Base-by-base conservation (phyloP, 1,140 invertebrate genomes). In the Drosophila saltans region DNA sequence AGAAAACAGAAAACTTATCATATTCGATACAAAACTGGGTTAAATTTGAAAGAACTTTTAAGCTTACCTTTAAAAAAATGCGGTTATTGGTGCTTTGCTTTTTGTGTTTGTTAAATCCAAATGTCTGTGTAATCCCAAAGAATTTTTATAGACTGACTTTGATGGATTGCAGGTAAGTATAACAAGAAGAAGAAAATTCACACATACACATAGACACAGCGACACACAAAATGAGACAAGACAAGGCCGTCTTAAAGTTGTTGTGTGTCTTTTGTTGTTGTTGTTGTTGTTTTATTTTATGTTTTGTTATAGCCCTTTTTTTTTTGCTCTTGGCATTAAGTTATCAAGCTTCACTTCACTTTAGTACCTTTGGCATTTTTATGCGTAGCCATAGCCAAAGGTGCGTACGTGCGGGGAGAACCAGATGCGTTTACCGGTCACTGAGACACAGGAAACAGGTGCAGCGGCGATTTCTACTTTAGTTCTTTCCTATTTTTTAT, bases 301-400 rank as follows among this genome's bases (percentile, higher is more conserved):
- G 33, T 36, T 39, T 11, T 48, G 39, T 75, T 75, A 57, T 9
- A 40, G 66, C 64, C 80, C 70, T 64, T 41, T 78, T 39, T 39
- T 41, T 61, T 6, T 11, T 40, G 45, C 45, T 52, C 26, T 52
- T 66, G 64, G 69, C 65, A 52, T 71, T 75, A 74, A 69, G 64
- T 81, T 84, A 71, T 77, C 78, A 72, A 59, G 77, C 81, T 81
- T 75, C 86, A 64, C 79, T 85, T 66, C 70, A 74, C 81, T 69
- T 63, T 61, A 68, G 45, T 52, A n/a, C 45, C 65, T 57, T 65
- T 57, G 26, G 65, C 80, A 83, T 83, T 84, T 66, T 69, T 80
- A 72, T 75, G 78, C 81, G 78, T 81, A 70, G 67, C 80, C 80
- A 69, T 69, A 76, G 72, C 67, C 80, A 80, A 64, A 85, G 81